Evolutionary conservation across 2,113 vertebrate genomes (phyloP), one percentile per base, ranked within the genome.

Genomic region (Cyphomyrus discorhynchus): DNA sequence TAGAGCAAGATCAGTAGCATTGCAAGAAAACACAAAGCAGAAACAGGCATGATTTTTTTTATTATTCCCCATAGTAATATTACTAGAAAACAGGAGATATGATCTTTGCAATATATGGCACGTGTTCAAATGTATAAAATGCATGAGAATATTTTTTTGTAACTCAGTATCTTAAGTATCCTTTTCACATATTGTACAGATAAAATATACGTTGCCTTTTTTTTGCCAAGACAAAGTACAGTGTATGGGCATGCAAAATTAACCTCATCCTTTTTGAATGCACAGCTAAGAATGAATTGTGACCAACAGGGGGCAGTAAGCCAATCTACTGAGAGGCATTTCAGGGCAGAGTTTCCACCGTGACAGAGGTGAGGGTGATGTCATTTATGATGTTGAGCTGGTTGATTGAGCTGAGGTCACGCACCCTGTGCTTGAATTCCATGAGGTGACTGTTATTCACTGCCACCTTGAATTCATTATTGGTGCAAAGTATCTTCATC

Each of bases 401-500:
- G 93, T 96, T 93, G 46, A 96, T 94, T 92, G 93, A 94, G 94
- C 95, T 96, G 86, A 96, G 93, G 90, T 96, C 96, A 88, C 88
- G 82, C 90, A 96, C 88, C 24, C 95, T 94, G 92, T 96, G 95
- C 52, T 90, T 91, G 90, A 95, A 96, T 91, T 96, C 95, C 56
- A 96, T 95, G 88, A 94, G 80, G 0, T 95, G 94, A 17, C 92
- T 93, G 92, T 94, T 95, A 93, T 96, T 96, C 47, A 96, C 95
- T 0, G 93, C 94, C 90, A 96, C 95, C 90, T 94, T 94, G 92
- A 96, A 96, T 0, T 93, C 85, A 11, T 92, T 94, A 1, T 92
- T 88, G 0, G 94, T 94, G 92, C 95, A 95, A 90, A 96, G 92
- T 92, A 96, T 95, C 95, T 96, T 96, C 95, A 96, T 96, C 96